Conservation (phyloP, 2,888 invertebrate genomes). For the Lamellibrachia columna region DNA sequence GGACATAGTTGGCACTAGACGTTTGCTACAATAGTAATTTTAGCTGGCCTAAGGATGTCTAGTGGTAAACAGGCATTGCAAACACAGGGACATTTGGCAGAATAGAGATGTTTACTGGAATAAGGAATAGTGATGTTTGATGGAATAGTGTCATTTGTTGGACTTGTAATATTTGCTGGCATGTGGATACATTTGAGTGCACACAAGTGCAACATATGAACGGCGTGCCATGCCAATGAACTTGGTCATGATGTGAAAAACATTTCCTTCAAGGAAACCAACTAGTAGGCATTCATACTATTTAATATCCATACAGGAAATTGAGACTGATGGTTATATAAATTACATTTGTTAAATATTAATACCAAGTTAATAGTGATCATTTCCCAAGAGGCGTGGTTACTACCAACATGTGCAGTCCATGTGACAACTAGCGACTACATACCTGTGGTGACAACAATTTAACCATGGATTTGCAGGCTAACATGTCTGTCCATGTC, state of each 20-base stretch:
- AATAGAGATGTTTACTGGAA: not conserved
- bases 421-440: not conserved
- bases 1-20: not conserved
- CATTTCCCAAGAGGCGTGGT: not conserved
- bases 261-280: too few relatives aligned
- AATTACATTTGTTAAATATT: not conserved
- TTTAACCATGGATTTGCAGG: not conserved
- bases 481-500: not conserved
- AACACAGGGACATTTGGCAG: not conserved
- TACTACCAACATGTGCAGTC: not conserved
- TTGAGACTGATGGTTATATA: not conserved
- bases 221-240: too few relatives aligned
- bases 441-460: not conserved
- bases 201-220: too few relatives aligned
- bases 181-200: too few relatives aligned
- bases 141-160: too few relatives aligned
- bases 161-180: too few relatives aligned
- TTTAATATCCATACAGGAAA: not conserved
- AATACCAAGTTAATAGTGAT: not conserved
- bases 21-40: not conserved
- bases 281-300: too few relatives aligned
- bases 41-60: not conserved
- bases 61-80: not conserved
- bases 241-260: too few relatives aligned
- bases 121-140: not conserved